phyloP scores from a whole-genome alignment of 2,888 invertebrate genomes.

The Dichetophora obliterata region DNA sequence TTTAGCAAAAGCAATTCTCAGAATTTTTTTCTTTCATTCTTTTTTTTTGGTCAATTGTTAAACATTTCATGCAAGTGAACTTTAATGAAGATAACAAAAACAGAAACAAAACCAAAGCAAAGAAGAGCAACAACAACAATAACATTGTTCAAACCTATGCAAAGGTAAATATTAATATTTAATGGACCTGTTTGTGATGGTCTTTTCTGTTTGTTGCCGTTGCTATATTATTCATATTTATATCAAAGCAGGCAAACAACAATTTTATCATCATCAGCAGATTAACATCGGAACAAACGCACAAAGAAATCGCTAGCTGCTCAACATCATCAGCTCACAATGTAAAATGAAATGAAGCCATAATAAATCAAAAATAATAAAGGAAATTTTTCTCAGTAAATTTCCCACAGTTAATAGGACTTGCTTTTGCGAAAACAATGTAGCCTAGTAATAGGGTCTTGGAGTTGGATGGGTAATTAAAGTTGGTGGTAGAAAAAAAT shows the following conservation, averaged over 20 bases:
- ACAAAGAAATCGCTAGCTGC: conserved; percentile 14
- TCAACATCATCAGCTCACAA: background rate
- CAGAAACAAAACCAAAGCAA: background rate
- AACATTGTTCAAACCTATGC: background rate
- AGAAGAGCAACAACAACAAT: background rate
- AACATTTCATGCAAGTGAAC: conserved; percentile 9
- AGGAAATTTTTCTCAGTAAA: too few species aligned
- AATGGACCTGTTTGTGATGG: background rate
- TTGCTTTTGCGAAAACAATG: too few species aligned
- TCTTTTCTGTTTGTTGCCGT: background rate
- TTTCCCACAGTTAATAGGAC: too few species aligned
- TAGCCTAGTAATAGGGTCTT: too few species aligned
- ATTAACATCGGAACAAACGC: background rate
- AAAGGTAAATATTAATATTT: conserved; percentile 13
- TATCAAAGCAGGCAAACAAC: conserved; percentile 11
- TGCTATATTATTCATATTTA: background rate
- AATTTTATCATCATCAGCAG: conserved; percentile 25
- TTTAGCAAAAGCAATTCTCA: background rate
- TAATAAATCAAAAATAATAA: background rate
- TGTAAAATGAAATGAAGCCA: background rate
- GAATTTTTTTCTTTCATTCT: conserved; percentile 24
- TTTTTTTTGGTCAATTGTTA: conserved; percentile 23
- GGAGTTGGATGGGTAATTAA: too few species aligned
- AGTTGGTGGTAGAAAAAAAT: too few species aligned
- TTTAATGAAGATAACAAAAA: background rate